These are phyloP conservation scores for Oreochromis spilurus DNA, from an alignment of 2,113 vertebrate species.

Conservation along the genomic window DNA sequence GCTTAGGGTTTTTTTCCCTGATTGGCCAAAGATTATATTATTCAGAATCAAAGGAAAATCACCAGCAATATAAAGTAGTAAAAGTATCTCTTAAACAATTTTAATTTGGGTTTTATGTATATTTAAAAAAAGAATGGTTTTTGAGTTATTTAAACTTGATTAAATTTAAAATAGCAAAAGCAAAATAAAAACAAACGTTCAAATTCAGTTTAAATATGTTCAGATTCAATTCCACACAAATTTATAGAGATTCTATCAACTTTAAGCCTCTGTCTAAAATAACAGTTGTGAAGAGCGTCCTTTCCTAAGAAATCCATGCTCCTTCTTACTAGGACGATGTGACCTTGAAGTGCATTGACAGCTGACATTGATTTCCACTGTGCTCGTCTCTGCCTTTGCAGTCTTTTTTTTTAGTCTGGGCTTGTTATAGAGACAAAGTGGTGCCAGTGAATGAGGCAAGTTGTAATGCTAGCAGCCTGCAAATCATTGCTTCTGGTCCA, in stretches of 20 bases:
- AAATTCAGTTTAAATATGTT: neutral
- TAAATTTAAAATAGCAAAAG: neutral
- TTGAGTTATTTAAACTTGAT: neutral
- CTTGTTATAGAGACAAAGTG: conserved; percentile 51
- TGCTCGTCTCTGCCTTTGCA: conserved; percentile 42
- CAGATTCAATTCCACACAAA: neutral
- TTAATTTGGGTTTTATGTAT: neutral
- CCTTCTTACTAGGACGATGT: conserved; percentile 28
- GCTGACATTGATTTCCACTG: conserved; percentile 68
- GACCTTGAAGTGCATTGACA: conserved; percentile 70
- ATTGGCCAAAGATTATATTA: neutral
- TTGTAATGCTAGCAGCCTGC: neutral
- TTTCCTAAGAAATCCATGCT: conserved; percentile 32
- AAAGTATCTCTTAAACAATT: neutral
- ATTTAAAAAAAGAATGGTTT: neutral
- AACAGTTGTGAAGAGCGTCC: neutral
- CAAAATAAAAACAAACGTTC: neutral
- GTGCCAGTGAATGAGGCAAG: conserved; percentile 46
- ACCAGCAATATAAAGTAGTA: neutral
- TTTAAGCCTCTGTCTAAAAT: neutral
- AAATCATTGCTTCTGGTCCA: neutral
- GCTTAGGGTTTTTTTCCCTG: accelerated
- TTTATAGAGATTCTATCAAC: neutral
- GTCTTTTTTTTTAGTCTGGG: conserved; percentile 21
- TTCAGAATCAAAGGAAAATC: neutral